These are phyloP conservation scores for Philopotamus ludificatus DNA, from an alignment of 1,140 invertebrate species.

Conservation along the genomic window DNA sequence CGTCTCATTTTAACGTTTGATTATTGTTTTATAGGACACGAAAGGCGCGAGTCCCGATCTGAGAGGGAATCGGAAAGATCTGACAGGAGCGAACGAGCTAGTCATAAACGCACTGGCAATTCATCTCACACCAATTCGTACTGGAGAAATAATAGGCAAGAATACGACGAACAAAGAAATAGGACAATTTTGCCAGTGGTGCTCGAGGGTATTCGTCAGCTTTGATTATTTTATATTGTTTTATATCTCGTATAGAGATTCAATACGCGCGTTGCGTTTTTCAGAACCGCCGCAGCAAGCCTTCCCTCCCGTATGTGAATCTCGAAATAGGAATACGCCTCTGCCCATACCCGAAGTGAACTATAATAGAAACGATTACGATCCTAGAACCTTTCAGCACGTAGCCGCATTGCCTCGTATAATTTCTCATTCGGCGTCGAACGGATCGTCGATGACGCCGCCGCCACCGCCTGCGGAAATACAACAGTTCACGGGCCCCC, in stretches of 20 bases:
- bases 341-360: neutral
- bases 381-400: conserved; percentile 50
- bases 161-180: conserved; percentile 23
- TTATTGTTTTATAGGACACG: conserved; percentile 7
- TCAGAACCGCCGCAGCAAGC: conserved; percentile 36
- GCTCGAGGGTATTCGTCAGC: conserved; percentile 42
- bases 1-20: too few relatives aligned
- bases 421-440: conserved; percentile 44
- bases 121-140: conserved; percentile 6
- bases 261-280: too few relatives aligned
- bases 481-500: conserved; percentile 54
- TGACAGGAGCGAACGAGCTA: conserved; percentile 11
- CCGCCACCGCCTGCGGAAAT: conserved; percentile 39
- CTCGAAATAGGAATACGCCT: conserved; percentile 23
- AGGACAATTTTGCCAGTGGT: conserved; percentile 46
- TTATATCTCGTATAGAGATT: too few relatives aligned
- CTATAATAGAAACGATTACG: conserved; percentile 50
- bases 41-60: conserved; percentile 13
- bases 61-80: conserved; percentile 15
- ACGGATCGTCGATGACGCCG: conserved; percentile 45
- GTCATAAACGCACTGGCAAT: conserved; percentile 14
- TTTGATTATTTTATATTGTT: too few relatives aligned
- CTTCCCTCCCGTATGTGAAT: conserved; percentile 36
- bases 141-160: conserved; percentile 25
- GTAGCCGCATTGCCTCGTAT: conserved; percentile 60